These are phyloP conservation scores for Globia sparganii DNA, from an alignment of 2,888 invertebrate genomes.

Conservation along the genomic window DNA sequence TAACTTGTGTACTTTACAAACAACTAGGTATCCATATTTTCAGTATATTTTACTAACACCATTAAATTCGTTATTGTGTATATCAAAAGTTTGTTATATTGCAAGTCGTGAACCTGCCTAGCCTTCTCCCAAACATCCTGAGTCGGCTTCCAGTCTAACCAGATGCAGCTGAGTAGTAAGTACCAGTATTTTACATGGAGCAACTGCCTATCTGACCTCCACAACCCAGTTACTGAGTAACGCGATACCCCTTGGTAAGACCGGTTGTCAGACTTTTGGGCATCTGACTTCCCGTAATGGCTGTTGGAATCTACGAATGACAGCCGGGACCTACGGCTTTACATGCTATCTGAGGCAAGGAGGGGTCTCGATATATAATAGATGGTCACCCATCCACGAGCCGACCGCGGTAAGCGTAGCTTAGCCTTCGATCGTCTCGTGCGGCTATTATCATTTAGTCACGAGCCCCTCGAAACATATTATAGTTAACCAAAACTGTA, in stretches of 20 bases:
- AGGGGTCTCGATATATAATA: not conserved
- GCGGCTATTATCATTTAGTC: not conserved
- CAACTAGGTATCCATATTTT: not conserved
- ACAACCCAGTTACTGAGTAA: not conserved
- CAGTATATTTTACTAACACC: not conserved
- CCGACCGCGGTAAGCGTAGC: not conserved
- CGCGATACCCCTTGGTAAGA: not conserved
- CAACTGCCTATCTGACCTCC: not conserved
- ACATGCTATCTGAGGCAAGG: not conserved
- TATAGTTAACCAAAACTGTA: not conserved
- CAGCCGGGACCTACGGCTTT: not conserved
- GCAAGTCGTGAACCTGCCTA: not conserved
- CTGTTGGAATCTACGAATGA: not conserved
- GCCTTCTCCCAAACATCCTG: not conserved
- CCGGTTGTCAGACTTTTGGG: not conserved
- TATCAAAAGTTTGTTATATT: not conserved
- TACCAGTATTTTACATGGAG: not conserved
- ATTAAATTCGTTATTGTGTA: not conserved
- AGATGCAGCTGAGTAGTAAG: not conserved
- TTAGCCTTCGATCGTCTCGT: not conserved
- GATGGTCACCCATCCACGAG: not conserved
- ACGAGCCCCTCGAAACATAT: not conserved
- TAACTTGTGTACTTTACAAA: constrained; percentile 3
- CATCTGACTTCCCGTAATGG: not conserved
- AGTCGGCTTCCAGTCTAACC: not conserved